Evolutionary conservation across 2,113 vertebrate species (phyloP).

Genomic region (Struthio camelus): DNA sequence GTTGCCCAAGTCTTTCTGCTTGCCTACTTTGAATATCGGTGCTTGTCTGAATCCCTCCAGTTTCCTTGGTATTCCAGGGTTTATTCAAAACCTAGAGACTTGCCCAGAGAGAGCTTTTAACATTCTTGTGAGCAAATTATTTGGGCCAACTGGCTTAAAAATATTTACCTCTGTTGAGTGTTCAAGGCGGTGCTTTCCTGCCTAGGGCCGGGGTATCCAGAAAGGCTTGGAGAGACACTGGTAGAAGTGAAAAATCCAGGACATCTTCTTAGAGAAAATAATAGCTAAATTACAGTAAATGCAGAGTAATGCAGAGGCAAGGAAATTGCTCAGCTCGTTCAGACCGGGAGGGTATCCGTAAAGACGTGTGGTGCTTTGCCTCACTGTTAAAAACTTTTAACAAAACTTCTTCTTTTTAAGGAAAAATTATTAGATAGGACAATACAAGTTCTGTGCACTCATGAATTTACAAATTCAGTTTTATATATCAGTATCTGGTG

Average conservation of each 20-base stretch:
- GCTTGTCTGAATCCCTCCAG: not conserved
- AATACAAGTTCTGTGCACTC: not conserved
- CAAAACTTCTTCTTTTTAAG: not conserved
- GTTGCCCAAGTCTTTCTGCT: not conserved
- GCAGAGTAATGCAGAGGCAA: not conserved
- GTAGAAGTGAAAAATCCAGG: not conserved
- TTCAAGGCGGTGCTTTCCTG: not conserved
- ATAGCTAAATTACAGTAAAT: accelerated
- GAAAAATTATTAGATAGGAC: not conserved
- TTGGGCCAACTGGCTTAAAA: not conserved
- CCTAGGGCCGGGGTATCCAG: not conserved
- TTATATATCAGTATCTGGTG: not conserved
- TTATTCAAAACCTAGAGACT: not conserved
- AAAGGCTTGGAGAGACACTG: accelerated
- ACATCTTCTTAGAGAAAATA: not conserved
- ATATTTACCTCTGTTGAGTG: not conserved
- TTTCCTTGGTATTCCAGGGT: not conserved
- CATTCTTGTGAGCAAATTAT: not conserved
- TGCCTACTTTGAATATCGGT: accelerated
- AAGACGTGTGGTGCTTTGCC: not conserved
- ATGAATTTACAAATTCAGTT: not conserved
- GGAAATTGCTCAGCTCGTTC: not conserved
- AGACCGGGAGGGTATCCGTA: not conserved
- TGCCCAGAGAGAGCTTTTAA: not conserved
- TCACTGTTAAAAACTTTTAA: not conserved